Evolutionary conservation across 2,888 invertebrate genomes (phyloP).

Genomic region (Xylota sylvarum): DNA sequence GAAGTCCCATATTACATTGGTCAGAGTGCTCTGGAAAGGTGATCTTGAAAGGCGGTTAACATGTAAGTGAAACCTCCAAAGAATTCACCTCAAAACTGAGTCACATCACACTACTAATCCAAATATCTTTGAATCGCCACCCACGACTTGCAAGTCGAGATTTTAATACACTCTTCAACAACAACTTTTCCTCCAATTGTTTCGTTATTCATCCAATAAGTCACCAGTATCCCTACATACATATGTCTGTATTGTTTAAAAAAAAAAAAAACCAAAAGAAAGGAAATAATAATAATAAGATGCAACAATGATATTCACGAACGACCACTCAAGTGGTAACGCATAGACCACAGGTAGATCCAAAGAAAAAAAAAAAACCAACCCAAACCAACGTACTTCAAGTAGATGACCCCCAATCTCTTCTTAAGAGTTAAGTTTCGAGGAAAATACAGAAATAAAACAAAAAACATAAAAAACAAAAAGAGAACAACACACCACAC

Average conservation of each 20-base stretch:
- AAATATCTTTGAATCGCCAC: too few species aligned
- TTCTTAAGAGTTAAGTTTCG: constrained; percentile 11
- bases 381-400: neutral
- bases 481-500: neutral
- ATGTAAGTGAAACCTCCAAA: too few species aligned
- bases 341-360: constrained; percentile 6
- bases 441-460: constrained; percentile 10
- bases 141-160: too few species aligned
- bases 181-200: too few species aligned
- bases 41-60: too few species aligned
- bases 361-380: neutral
- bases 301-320: constrained; percentile 40
- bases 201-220: constrained; percentile 3
- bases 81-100: too few species aligned
- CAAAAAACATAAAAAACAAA: neutral
- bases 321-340: constrained; percentile 26
- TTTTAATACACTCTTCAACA: too few species aligned
- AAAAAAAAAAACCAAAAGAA: constrained; percentile 23
- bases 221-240: neutral
- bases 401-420: constrained; percentile 21
- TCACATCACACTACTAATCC: too few species aligned
- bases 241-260: neutral
- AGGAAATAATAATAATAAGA: constrained; percentile 31
- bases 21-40: too few species aligned
- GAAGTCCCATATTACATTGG: too few species aligned